Evolutionary conservation across 2,113 vertebrate species (phyloP).

Genomic region (Nerophis ophidion): DNA sequence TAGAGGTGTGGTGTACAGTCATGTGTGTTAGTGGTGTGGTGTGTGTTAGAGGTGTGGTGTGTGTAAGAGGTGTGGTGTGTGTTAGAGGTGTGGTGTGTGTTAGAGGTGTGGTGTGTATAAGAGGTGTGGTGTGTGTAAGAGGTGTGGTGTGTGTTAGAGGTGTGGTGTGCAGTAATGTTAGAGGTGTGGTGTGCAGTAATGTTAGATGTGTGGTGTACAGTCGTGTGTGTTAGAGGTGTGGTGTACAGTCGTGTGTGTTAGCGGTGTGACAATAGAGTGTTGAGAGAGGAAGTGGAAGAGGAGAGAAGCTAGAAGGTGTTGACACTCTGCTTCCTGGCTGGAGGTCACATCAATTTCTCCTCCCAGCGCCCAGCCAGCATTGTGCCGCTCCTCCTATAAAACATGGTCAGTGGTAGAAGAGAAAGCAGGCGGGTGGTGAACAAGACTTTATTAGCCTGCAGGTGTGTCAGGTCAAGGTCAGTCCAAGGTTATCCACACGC

Average conservation of each 20-base stretch:
- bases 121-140: conserved; percentile 45
- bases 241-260: conserved; percentile 36
- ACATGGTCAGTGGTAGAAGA: conserved; percentile 39
- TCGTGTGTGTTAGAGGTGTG: conserved; percentile 32
- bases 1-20: conserved; percentile 39
- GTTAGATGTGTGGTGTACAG: conserved; percentile 43
- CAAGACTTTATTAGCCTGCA: conserved; percentile 27
- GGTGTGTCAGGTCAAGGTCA: conserved; percentile 26
- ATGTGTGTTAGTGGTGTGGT: conserved; percentile 34
- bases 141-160: conserved; percentile 18
- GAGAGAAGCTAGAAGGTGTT: not conserved
- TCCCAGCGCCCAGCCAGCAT: conserved; percentile 16
- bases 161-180: conserved; percentile 30
- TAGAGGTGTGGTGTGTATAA: conserved; percentile 35
- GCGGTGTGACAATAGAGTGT: conserved; percentile 50
- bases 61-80: conserved; percentile 40
- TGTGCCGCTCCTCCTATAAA: conserved; percentile 51
- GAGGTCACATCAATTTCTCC: conserved; percentile 37
- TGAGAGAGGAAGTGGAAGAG: conserved; percentile 52
- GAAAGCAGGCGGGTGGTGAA: conserved; percentile 17
- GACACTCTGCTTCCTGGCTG: conserved; percentile 6
- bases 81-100: not conserved
- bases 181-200: conserved; percentile 39
- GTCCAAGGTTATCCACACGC: conserved; percentile 42
- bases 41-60: too few species aligned